A percentile compares a stretch with the other conserved stretches of the same genome.
Conservation (phyloP, 2,113 vertebrate genomes). For the Clarias batrachus region DNA sequence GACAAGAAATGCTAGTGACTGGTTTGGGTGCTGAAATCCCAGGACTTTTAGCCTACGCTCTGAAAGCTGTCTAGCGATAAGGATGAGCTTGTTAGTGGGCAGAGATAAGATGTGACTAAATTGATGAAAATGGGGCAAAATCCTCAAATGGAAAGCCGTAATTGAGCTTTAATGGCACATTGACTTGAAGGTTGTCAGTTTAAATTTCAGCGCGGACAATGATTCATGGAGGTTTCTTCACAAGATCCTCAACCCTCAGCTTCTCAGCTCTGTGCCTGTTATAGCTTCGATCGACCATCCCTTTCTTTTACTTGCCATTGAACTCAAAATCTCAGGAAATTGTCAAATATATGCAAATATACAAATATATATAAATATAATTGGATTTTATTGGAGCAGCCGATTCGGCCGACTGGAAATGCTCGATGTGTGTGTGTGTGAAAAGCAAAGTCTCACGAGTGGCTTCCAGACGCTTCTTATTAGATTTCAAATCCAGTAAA, state of each 20-base stretch:
- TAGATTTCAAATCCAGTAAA: conserved; percentile 43
- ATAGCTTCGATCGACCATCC: no score
- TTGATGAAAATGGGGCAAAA: background rate
- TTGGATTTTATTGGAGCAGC: conserved; percentile 36
- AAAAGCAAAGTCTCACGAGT: conserved; percentile 35
- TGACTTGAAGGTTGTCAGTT: background rate
- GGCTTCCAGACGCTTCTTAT: conserved; percentile 32
- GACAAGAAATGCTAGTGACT: background rate
- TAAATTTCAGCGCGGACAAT: background rate
- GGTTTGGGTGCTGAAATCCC: background rate
- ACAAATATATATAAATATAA: background rate
- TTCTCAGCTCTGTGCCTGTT: background rate
- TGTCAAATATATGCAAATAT: conserved; percentile 50
- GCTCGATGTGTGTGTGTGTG: conserved; percentile 20
- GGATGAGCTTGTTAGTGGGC: background rate
- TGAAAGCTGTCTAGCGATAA: background rate
- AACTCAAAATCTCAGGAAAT: conserved; percentile 14
- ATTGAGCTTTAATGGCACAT: background rate
- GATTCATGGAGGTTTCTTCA: background rate
- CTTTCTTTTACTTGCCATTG: background rate
- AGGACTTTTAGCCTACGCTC: background rate
- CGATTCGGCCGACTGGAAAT: conserved; percentile 23
- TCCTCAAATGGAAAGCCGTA: background rate
- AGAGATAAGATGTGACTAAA: background rate
- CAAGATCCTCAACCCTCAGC: background rate